phyloP scores from a whole-genome alignment of 1,140 invertebrate genomes.

The honey bee (Apis mellifera) region DNA sequence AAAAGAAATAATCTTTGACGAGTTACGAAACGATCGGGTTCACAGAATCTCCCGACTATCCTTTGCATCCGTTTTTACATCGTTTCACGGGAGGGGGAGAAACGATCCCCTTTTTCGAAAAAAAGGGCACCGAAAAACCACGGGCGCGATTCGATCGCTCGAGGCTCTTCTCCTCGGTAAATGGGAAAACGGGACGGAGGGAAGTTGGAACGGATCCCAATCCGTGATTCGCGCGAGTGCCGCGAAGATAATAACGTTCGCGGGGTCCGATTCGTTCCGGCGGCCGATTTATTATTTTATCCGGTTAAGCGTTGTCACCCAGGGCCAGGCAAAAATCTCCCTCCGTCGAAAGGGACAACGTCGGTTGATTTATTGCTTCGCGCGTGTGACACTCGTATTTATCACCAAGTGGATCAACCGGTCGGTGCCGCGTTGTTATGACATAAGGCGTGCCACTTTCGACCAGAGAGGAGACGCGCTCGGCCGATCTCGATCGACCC shows the following conservation, averaged over 20 bases:
- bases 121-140: too few relatives aligned
- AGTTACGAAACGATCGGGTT: too few relatives aligned
- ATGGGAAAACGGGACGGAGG: neutral
- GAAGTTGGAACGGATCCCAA: conserved; percentile 2
- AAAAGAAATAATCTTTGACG: too few relatives aligned
- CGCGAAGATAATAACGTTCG: conserved; percentile 31
- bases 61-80: too few relatives aligned
- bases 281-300: conserved; percentile 37
- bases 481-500: conserved; percentile 14
- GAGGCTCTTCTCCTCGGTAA: too few relatives aligned
- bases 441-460: conserved; percentile 45
- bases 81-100: too few relatives aligned
- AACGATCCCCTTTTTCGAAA: too few relatives aligned
- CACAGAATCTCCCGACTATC: too few relatives aligned
- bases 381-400: conserved; percentile 45
- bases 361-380: conserved; percentile 45
- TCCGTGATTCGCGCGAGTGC: neutral
- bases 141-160: neutral
- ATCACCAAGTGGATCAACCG: conserved; percentile 47
- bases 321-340: conserved; percentile 39
- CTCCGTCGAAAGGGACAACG: conserved; percentile 44
- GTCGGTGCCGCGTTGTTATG: conserved; percentile 35
- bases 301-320: conserved; percentile 41
- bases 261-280: conserved; percentile 8
- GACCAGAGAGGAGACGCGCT: neutral